These are phyloP conservation scores for Condylostylus longicornis DNA, from an alignment of 1,140 invertebrate species.

Conservation along the genomic window DNA sequence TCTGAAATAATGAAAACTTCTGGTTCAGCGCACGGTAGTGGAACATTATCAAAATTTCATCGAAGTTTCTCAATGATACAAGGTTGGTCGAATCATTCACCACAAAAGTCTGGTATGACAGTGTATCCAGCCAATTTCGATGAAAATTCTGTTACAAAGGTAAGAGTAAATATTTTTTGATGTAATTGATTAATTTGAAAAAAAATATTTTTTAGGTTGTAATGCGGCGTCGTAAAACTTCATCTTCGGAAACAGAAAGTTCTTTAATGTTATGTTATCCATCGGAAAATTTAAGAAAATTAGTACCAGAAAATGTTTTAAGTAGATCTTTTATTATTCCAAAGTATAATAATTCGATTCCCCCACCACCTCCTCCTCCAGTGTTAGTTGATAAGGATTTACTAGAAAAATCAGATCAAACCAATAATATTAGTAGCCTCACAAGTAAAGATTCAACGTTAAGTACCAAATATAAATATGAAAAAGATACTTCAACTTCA, in stretches of 20 bases:
- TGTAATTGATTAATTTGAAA: conserved; percentile 21
- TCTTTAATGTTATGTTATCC: conserved; percentile 67
- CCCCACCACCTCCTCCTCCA: no score
- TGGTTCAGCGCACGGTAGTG: conserved; percentile 5
- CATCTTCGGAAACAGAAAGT: conserved; percentile 32
- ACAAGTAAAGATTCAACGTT: no score
- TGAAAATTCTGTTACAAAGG: conserved; percentile 1
- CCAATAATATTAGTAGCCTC: no score
- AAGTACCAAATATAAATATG: no score
- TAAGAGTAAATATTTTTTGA: neutral
- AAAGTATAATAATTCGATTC: no score
- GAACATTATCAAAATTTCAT: conserved; percentile 25
- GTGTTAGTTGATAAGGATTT: no score
- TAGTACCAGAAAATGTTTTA: conserved; percentile 38
- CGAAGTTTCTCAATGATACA: conserved; percentile 32
- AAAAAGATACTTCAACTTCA: no score
- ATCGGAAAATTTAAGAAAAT: conserved; percentile 56
- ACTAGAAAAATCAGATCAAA: no score
- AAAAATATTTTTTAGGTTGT: no score
- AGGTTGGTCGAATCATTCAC: conserved; percentile 20
- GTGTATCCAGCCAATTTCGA: conserved; percentile 1
- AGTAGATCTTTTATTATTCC: conserved; percentile 18
- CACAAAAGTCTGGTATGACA: neutral
- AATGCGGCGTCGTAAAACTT: no score
- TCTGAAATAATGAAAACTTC: conserved; percentile 20